phyloP scores from a whole-genome alignment of 2,888 invertebrate genomes.

The Melanchra persicariae region DNA sequence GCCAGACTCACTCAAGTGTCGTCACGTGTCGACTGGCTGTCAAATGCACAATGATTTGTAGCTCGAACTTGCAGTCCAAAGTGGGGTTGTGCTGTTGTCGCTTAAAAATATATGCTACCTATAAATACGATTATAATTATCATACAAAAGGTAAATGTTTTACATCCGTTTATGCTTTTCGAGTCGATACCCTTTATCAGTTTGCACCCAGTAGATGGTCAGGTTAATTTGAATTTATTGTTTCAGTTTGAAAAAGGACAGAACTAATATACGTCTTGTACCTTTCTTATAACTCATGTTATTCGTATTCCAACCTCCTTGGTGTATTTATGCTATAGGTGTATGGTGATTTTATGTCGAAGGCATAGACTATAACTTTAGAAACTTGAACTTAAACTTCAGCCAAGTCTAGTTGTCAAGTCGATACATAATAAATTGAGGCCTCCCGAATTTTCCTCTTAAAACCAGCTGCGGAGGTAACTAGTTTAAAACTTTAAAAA shows the following conservation, averaged over 20 bases:
- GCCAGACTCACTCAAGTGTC: conserved; percentile 1
- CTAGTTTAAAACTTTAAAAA: neutral
- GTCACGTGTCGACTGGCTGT: conserved; percentile 8
- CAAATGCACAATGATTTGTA: conserved; percentile 41
- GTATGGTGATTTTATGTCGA: neutral
- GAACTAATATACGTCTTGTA: too few relatives aligned
- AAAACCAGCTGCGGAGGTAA: neutral
- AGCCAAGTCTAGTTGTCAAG: neutral
- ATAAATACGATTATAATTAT: too few relatives aligned
- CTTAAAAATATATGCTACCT: neutral
- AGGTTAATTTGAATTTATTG: too few relatives aligned
- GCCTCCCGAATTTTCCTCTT: neutral
- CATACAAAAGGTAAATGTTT: too few relatives aligned
- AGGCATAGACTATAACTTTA: neutral
- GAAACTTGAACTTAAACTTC: neutral
- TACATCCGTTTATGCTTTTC: too few relatives aligned
- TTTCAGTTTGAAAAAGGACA: too few relatives aligned
- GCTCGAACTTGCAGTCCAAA: neutral
- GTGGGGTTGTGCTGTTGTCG: too few relatives aligned
- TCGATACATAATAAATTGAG: conserved; percentile 21
- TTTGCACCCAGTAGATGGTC: too few relatives aligned
- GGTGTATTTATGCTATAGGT: too few relatives aligned
- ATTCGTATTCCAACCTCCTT: too few relatives aligned
- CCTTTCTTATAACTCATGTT: too few relatives aligned
- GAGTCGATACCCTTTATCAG: too few relatives aligned